Evolutionary conservation across 1,140 invertebrate genomes (phyloP).

Genomic region (Aporrectodea caliginosa): DNA sequence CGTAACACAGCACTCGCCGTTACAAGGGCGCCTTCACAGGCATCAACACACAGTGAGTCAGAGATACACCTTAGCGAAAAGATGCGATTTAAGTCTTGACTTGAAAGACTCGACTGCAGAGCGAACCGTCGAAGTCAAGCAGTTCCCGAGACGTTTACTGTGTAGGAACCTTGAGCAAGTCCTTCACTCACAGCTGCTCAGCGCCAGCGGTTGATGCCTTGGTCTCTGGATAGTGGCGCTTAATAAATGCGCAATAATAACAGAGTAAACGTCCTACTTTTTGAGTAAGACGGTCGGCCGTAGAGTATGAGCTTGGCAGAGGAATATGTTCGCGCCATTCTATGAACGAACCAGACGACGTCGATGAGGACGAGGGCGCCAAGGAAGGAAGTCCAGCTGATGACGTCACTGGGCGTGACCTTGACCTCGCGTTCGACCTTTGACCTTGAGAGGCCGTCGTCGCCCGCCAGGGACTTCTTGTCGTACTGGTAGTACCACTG

Average conservation of each 20-base stretch:
- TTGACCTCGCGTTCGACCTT: background rate
- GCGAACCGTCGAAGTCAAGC: too few relatives aligned
- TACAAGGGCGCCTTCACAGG: too few relatives aligned
- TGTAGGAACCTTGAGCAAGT: background rate
- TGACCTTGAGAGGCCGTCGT: background rate
- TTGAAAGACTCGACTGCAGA: too few relatives aligned
- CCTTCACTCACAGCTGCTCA: background rate
- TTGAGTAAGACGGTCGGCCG: conserved; percentile 22
- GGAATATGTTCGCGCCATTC: conserved; percentile 29
- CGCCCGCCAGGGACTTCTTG: conserved; percentile 4
- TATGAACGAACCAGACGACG: conserved; percentile 29
- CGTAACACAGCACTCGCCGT: too few relatives aligned
- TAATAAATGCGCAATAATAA: too few relatives aligned
- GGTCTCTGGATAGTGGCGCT: background rate
- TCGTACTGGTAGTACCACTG: conserved; percentile 34
- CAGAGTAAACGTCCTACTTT: conserved; percentile 17
- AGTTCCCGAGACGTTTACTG: too few relatives aligned
- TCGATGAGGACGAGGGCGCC: conserved; percentile 29
- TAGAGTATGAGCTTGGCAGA: conserved; percentile 29
- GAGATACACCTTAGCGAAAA: too few relatives aligned
- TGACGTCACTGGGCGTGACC: conserved; percentile 6
- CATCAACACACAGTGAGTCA: too few relatives aligned
- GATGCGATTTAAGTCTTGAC: too few relatives aligned
- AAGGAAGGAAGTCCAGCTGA: conserved; percentile 24
- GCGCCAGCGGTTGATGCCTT: background rate